These are phyloP conservation scores for Chelon labrosus DNA, from an alignment of 2,797 vertebrate species.

Conservation along the genomic window DNA sequence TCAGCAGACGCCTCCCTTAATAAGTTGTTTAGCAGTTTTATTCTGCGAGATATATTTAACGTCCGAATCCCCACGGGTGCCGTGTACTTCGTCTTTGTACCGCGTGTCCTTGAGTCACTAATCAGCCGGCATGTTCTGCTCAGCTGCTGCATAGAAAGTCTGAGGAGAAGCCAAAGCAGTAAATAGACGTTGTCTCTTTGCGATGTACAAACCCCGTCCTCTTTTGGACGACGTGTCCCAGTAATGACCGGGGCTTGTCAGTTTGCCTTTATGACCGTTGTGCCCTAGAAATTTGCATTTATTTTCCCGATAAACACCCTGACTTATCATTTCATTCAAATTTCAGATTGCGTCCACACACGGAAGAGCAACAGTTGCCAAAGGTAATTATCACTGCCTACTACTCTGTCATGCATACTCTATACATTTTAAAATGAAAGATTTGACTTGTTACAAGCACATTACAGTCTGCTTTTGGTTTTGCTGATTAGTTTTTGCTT, in stretches of 20 bases:
- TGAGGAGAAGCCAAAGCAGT: constrained; percentile 26
- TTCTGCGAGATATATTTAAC: constrained; percentile 64
- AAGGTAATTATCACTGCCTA: constrained; percentile 85
- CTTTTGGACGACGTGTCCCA: neutral
- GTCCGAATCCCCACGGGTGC: constrained; percentile 53
- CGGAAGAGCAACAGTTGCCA: constrained; percentile 88
- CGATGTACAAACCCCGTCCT: constrained; percentile 2
- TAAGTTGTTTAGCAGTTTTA: constrained; percentile 47
- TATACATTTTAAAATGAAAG: neutral
- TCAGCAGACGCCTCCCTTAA: constrained; percentile 37
- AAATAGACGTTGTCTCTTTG: constrained; percentile 26
- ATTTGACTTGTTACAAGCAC: neutral
- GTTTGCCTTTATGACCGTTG: constrained; percentile 13
- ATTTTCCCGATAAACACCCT: constrained; percentile 8
- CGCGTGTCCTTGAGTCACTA: constrained; percentile 57
- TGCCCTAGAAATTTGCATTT: neutral
- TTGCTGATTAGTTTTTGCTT: constrained; percentile 1
- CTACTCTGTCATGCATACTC: neutral
- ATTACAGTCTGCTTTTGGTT: neutral
- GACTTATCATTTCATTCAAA: constrained; percentile 37
- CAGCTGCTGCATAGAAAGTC: constrained; percentile 43
- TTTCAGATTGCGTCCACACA: constrained; percentile 90
- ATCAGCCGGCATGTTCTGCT: constrained; percentile 43
- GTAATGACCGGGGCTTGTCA: constrained; percentile 11
- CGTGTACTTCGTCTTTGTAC: constrained; percentile 50